Conservation (phyloP, 2,113 vertebrate genomes). For the Polypterus senegalus region DNA sequence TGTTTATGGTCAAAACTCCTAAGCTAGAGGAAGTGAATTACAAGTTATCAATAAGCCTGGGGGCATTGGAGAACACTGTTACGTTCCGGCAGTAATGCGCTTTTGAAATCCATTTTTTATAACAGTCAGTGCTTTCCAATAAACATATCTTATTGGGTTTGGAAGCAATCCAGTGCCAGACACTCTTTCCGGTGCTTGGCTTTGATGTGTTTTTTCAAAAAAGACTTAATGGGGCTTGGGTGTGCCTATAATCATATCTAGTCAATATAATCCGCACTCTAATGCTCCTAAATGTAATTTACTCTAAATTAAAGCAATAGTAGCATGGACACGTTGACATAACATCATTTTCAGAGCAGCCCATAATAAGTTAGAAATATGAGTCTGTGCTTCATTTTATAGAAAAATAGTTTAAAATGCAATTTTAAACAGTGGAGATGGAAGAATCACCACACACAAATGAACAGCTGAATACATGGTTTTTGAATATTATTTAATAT, state of each 20-base stretch:
- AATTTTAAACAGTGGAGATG: too few relatives aligned
- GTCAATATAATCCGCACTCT: neutral
- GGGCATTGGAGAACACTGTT: neutral
- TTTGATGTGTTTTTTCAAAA: neutral
- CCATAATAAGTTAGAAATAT: constrained; percentile 2
- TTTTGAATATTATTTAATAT: too few relatives aligned
- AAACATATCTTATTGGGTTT: neutral
- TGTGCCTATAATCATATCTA: constrained; percentile 2
- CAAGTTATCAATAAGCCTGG: neutral
- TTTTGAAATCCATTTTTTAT: neutral
- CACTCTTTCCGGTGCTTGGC: neutral
- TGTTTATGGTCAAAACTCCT: neutral
- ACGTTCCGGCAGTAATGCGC: neutral
- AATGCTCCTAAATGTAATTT: constrained; percentile 7
- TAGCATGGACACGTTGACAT: neutral
- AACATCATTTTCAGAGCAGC: neutral
- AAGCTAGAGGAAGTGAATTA: neutral
- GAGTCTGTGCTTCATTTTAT: neutral
- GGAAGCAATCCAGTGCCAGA: neutral
- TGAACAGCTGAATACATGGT: too few relatives aligned
- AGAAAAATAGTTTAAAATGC: too few relatives aligned
- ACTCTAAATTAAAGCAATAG: constrained; percentile 6
- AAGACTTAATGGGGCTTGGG: neutral
- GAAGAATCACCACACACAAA: too few relatives aligned
- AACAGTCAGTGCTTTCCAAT: neutral